Evolutionary conservation across 2,113 vertebrate species (phyloP).

Genomic region (Phodopus roborovskii): DNA sequence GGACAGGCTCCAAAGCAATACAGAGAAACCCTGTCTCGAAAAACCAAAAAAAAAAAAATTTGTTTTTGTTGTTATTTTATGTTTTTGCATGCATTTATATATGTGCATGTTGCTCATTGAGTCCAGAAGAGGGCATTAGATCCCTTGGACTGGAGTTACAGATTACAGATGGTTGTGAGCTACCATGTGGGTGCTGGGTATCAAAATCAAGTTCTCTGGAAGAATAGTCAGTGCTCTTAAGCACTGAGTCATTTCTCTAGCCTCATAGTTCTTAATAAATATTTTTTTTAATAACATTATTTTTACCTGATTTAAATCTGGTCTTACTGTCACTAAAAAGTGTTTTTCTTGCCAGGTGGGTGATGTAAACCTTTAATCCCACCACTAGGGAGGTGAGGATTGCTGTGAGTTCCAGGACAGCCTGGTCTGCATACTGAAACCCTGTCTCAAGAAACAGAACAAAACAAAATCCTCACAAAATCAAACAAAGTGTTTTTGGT

Average conservation of each 20-base stretch:
- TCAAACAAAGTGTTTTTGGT: background rate
- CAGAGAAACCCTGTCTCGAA: too few relatives aligned
- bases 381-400: background rate
- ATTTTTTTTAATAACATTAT: background rate
- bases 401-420: background rate
- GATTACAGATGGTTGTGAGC: background rate
- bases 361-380: background rate
- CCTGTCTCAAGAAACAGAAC: background rate
- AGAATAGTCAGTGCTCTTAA: background rate
- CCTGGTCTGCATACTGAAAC: background rate
- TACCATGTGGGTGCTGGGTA: background rate
- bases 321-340: conserved; percentile 47
- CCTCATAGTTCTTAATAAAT: conserved; percentile 3
- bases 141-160: too few relatives aligned
- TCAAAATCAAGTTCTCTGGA: background rate
- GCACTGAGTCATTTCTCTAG: background rate
- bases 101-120: background rate
- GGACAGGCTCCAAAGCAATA: too few relatives aligned
- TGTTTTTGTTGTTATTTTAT: background rate
- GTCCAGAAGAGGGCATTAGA: background rate
- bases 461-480: background rate
- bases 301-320: conserved; percentile 50
- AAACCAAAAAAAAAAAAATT: too few relatives aligned
- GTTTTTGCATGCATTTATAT: background rate
- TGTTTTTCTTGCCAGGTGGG: background rate